Conservation (phyloP, 2,888 invertebrate genomes). For the Diarsia dahlii region DNA sequence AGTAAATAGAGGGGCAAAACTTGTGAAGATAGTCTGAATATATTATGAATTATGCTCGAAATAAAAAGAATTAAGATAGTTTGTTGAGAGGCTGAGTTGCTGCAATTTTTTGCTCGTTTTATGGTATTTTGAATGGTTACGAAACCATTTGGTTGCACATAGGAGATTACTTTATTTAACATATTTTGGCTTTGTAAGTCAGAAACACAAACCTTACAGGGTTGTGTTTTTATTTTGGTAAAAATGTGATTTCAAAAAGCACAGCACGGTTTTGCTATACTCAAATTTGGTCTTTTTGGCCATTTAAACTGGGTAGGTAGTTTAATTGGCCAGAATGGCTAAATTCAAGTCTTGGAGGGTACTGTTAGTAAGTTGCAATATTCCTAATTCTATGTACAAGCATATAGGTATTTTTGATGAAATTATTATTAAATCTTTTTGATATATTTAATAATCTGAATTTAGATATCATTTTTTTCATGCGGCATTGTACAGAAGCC, state of each 20-base stretch:
- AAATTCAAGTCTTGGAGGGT: too few relatives aligned
- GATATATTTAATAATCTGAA: neutral
- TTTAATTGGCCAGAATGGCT: too few relatives aligned
- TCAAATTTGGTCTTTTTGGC: too few relatives aligned
- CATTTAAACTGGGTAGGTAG: too few relatives aligned
- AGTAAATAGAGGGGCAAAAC: neutral
- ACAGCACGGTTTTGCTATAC: too few relatives aligned
- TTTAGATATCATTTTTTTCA: neutral
- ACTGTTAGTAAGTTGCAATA: neutral
- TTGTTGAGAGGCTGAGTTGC: neutral
- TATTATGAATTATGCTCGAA: neutral
- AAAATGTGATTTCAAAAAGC: neutral
- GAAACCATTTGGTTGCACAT: neutral
- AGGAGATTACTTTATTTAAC: neutral
- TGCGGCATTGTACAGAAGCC: conserved; percentile 25
- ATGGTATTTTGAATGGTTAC: neutral
- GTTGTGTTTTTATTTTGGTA: neutral
- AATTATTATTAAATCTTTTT: too few relatives aligned
- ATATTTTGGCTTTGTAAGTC: neutral
- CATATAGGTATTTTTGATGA: neutral
- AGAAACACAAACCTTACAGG: neutral
- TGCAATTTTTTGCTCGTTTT: neutral
- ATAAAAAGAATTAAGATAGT: neutral
- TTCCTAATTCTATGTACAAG: neutral
- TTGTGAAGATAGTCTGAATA: neutral